Percentiles rank a stretch among this genome's conserved stretches.
These are phyloP conservation scores for Chaenodraco wilsoni DNA, from an alignment of 2,797 vertebrate genomes.

Conservation along the genomic window DNA sequence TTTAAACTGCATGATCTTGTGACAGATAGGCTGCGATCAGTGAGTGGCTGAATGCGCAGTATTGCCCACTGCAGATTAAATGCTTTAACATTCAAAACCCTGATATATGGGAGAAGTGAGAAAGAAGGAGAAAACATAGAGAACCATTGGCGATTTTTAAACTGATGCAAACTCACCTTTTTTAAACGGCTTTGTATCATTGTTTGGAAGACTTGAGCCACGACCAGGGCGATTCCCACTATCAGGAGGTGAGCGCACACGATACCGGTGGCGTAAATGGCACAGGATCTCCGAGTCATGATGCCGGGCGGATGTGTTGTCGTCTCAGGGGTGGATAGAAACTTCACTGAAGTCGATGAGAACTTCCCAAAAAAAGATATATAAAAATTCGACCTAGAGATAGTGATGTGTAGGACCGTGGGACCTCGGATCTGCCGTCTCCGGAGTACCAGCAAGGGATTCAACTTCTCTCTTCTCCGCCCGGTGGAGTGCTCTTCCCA, in stretches of 20 bases:
- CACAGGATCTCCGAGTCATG: constrained; percentile 86
- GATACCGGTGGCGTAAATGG: constrained; percentile 87
- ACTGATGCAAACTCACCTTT: constrained; percentile 72
- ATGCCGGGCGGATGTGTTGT: constrained; percentile 32
- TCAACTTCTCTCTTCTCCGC: constrained; percentile 56
- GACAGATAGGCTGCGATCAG: constrained; percentile 9
- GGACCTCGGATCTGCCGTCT: constrained; percentile 21
- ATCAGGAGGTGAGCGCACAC: constrained; percentile 85
- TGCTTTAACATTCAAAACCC: constrained; percentile 27
- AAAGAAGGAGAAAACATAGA: neutral
- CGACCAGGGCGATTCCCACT: constrained; percentile 85
- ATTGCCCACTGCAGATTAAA: constrained; percentile 49
- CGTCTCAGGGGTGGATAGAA: neutral
- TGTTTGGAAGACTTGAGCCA: constrained; percentile 88
- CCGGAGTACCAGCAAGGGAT: constrained; percentile 35
- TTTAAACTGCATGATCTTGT: constrained; percentile 12
- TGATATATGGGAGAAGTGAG: constrained; percentile 21
- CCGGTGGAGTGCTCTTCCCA: constrained; percentile 21
- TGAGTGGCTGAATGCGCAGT: constrained; percentile 34
- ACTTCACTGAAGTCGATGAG: constrained; percentile 66
- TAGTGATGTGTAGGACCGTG: constrained; percentile 2
- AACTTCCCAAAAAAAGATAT: constrained; percentile 13
- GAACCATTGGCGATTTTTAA: too few species aligned
- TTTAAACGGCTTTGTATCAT: constrained; percentile 85
- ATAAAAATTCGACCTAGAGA: neutral